Base-by-base conservation (phyloP, 2,113 vertebrate species). In the Morone chrysops region DNA sequence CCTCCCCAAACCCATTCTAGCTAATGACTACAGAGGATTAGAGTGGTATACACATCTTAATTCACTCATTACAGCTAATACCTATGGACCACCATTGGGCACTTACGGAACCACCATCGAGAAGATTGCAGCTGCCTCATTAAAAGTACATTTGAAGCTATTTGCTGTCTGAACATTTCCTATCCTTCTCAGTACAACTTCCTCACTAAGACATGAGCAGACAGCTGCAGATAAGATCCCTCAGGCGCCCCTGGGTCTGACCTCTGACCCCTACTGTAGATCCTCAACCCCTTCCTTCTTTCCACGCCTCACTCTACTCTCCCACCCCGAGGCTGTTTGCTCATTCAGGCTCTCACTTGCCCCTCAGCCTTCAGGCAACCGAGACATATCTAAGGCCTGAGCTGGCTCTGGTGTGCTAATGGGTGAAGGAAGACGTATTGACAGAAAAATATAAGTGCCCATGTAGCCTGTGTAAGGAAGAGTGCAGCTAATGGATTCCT, bases 31-130 rank as follows among this genome's bases (percentile, higher is more conserved):
- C 40, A 74, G 85, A 86, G 84, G 51, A 87, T 87, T 77, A 77
- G 31, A 85, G 81, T 41, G 51, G 78, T 67, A 22, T 65, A 72
- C 83, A 85, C 84, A 90, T 90, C 83, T 86, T 92, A 68, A 85
- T 88, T 90, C 68, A 69, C 78, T 93, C 91, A 88, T 93, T 94
- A 92, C 20, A 5, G 76, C 84, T 92, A 90, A 92, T 92, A 88
- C 88, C 90, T 90, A 75, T 87, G 89, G 91, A 90, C 86, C 83
- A 84, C 82, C 87, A 4, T 38, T 70, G 86, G 72, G 88, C 88
- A 88, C 84, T 93, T 90, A 91, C 74, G 60, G 79, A 91, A 86
- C 81, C 40, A 43, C 82, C 87, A 82, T 84, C 31, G 20, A 90
- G 75, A 89, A 76, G 74, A 88, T 75, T 83, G 71, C 82, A 89